phyloP scores from a whole-genome alignment of 2,888 invertebrate genomes.

The Tricholauxania praeusta region DNA sequence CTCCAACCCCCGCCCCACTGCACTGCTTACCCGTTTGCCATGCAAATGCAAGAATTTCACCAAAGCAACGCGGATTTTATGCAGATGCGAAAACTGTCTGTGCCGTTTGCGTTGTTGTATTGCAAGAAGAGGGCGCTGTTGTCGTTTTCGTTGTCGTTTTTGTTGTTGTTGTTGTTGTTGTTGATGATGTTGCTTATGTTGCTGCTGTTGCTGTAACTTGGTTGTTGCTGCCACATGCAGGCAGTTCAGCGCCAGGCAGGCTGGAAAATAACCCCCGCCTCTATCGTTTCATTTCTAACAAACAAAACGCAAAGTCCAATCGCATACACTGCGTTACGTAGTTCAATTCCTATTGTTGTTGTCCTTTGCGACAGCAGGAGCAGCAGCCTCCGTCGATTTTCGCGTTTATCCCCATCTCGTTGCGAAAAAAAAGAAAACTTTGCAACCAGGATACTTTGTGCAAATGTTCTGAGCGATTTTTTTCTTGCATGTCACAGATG shows the following conservation, averaged over 20 bases:
- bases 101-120: not conserved
- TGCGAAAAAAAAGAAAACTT: not conserved
- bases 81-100: slow-evolving; percentile 35
- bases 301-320: not conserved
- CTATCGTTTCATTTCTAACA: not conserved
- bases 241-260: not conserved
- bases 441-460: not conserved
- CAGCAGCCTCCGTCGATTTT: slow-evolving; percentile 10
- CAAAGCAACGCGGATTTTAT: slow-evolving; percentile 30
- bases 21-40: no score
- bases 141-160: not conserved
- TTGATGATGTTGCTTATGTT: not conserved
- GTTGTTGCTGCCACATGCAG: slow-evolving; percentile 19
- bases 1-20: not conserved
- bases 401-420: slow-evolving; percentile 2
- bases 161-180: slow-evolving; percentile 17
- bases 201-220: slow-evolving; percentile 3
- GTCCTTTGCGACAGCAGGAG: not conserved
- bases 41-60: slow-evolving; percentile 10
- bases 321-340: not conserved
- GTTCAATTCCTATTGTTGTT: slow-evolving; percentile 6
- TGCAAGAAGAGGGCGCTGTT: no score
- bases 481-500: no score
- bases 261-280: not conserved
- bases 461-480: no score